Base-by-base conservation (phyloP, 2,888 invertebrate genomes). In the Rhyacophila evoluta region DNA sequence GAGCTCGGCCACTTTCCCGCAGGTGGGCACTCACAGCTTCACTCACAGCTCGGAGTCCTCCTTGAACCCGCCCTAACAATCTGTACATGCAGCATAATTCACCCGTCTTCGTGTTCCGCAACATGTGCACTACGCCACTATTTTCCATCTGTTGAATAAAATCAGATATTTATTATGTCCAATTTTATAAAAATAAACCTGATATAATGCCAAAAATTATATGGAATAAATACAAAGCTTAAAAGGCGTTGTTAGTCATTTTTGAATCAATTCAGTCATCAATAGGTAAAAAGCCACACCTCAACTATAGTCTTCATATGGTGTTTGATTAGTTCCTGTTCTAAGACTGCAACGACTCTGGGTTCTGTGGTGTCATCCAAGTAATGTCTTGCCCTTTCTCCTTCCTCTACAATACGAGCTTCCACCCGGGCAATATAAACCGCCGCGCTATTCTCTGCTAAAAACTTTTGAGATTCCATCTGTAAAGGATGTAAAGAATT, bases 71-170 rank as follows among this genome's bases (percentile, higher is more conserved):
- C 83, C 95, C 94, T 88, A 99, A 95, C 85, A 99, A 90, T 90
- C 98, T 98, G 89, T 98, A 99, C 95, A 99, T 98, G 89, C 98
- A 97, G 78, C 96, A 96, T 85, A 99, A 91, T 90, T 99, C 99
- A 85, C 96, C 95, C 38, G 97, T 98, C 90, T 98, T 98, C 84
- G 98, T 97, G 88, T 98, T 97, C 89, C 96, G 95, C 84, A 99
- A 90, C 99, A 99, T 99, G 87, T 98, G 97, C 75, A 99, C 98
- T 81, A 99, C 98, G 83, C 99, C 99, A 5, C 98, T 98, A 89
- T 99, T 99, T 89, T 99, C 99, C 99, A 99, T 99, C 94, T 95
- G 85, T n/a, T n/a, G n/a, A n/a, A n/a, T n/a, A n/a, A n/a, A n/a
- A n/a, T n/a, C n/a, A n/a, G n/a, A n/a, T n/a, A n/a, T n/a, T n/a